Conservation (phyloP, 2,888 invertebrate species). For the Antheraea yamamai region DNA sequence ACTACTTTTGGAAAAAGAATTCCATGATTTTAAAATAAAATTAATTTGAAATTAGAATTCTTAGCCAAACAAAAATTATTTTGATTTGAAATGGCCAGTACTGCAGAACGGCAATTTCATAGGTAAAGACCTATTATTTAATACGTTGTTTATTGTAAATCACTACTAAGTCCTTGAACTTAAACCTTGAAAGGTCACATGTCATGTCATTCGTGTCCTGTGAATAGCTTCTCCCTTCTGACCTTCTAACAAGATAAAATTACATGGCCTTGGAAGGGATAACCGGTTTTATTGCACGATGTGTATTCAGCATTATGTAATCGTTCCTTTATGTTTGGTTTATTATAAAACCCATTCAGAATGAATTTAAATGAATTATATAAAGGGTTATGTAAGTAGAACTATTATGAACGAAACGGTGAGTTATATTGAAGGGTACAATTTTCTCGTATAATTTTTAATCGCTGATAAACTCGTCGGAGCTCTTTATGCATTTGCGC, state of each 20-base stretch:
- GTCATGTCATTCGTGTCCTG: conserved; percentile 57
- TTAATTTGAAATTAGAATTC: no score
- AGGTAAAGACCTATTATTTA: no score
- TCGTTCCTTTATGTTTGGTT: conserved; percentile 11
- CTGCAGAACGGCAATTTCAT: no score
- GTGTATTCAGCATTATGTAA: conserved; percentile 19
- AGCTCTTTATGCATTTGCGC: conserved; percentile 90
- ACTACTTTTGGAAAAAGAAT: no score
- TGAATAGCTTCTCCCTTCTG: conserved; percentile 65
- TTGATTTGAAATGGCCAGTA: no score
- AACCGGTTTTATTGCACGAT: conserved; percentile 40
- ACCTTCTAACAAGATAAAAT: conserved; percentile 62
- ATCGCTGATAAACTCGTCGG: not conserved
- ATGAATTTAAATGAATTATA: not conserved
- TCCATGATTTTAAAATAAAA: no score
- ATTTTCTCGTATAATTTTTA: not conserved
- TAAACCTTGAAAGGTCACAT: conserved; percentile 70
- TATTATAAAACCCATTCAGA: conserved; percentile 17
- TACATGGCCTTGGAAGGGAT: conserved; percentile 63
- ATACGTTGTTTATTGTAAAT: conserved; percentile 36
- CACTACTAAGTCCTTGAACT: conserved; percentile 69
- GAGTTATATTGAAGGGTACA: not conserved
- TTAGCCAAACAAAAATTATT: no score
- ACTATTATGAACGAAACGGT: not conserved
- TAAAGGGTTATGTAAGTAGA: conserved; percentile 15